Conservation (phyloP, 2,797 vertebrate species). For the Pseudochirops corinnae region DNA sequence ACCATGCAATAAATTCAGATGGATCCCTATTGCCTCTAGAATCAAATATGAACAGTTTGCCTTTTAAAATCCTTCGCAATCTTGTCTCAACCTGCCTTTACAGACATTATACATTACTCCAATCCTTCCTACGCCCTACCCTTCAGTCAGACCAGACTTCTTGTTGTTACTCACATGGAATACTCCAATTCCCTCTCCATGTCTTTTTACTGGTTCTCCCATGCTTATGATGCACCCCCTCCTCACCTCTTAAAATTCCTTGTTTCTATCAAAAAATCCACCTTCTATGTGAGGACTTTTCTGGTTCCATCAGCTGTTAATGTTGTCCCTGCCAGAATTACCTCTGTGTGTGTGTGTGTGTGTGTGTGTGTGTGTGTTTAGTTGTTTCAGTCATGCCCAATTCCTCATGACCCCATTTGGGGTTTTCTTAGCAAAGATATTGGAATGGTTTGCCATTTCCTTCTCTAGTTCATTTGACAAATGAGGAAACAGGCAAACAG, state of each 20-base stretch:
- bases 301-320: background rate
- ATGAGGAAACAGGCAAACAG: too few relatives aligned
- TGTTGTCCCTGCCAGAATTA: background rate
- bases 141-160: background rate
- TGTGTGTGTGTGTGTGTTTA: background rate
- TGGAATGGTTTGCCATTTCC: too few relatives aligned
- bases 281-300: background rate
- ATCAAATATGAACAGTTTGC: background rate
- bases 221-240: background rate
- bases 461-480: too few relatives aligned
- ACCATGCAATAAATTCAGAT: background rate
- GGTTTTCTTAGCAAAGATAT: too few relatives aligned
- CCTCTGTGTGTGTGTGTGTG: too few relatives aligned
- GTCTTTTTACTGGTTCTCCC: background rate
- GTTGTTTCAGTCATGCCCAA: too few relatives aligned
- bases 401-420: too few relatives aligned
- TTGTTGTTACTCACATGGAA: background rate
- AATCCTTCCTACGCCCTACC: background rate
- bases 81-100: background rate
- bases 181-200: background rate
- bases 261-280: background rate
- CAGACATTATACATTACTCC: background rate
- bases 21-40: background rate
- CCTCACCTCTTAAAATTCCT: background rate
- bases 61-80: background rate